phyloP scores from a whole-genome alignment of 2,888 invertebrate genomes.

The Thera obeliscata region DNA sequence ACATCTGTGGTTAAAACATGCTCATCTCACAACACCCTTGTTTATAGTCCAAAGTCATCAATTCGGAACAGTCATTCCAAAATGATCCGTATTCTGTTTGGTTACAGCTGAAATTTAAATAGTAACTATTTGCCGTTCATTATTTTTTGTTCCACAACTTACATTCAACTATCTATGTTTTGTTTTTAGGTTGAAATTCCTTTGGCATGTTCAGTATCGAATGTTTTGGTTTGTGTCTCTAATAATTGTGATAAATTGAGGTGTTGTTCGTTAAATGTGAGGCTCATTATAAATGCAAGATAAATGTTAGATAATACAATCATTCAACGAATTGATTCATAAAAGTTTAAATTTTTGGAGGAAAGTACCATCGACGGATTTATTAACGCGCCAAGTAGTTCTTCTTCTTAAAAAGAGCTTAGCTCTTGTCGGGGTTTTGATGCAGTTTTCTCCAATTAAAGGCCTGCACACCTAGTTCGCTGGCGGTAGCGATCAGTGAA shows the following conservation, averaged over 20 bases:
- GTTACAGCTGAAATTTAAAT: background rate
- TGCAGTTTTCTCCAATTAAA: too few species aligned
- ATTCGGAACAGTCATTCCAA: conserved; percentile 8
- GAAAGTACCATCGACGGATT: too few species aligned
- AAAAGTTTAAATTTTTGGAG: too few species aligned
- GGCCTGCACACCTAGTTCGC: too few species aligned
- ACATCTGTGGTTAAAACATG: conserved; percentile 8
- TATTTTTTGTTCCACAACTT: background rate
- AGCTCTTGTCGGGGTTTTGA: too few species aligned
- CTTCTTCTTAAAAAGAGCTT: too few species aligned
- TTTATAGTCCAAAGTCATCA: conserved; percentile 2
- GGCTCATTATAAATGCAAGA: too few species aligned
- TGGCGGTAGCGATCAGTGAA: too few species aligned
- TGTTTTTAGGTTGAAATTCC: background rate
- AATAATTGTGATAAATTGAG: conserved; percentile 13
- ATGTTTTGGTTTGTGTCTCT: conserved; percentile 1
- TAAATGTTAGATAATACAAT: too few species aligned
- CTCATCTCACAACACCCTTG: conserved; percentile 12
- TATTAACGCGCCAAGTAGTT: too few species aligned
- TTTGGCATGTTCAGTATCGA: background rate
- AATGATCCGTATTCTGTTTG: background rate
- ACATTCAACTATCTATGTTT: background rate
- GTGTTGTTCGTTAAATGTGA: too few species aligned
- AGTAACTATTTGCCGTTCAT: background rate
- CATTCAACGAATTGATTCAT: too few species aligned